Evolutionary conservation across 2,113 vertebrate genomes (phyloP), one percentile per base, ranked within the genome.

Genomic region (Diphyllodes magnificus): DNA sequence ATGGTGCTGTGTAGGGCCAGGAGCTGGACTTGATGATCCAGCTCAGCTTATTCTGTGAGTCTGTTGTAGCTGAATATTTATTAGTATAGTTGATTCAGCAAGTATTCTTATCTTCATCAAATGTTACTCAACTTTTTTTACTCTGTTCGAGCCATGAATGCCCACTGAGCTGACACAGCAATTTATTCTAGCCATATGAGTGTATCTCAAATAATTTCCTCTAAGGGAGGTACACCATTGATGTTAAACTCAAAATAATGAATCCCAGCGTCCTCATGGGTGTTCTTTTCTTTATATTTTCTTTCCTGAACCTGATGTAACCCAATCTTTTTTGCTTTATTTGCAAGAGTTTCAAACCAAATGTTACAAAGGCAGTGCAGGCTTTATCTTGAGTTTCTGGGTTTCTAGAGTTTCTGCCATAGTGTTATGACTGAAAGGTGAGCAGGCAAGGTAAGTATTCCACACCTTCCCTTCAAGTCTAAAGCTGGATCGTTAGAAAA

Each of bases 371-470:
- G 15, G 18, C 50, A 83, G 33, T 13, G 13, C 11, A 47, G 0
- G 0, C 7, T 2, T 7, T 33, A 28, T 28, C 25, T 40, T 40
- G 64, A 85, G 16, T 61, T 56, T 23, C 7, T 33, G 4, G 0
- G 1, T 56, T 63, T 24, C 18, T 54, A 24, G 30, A 89, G 7
- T 56, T 80, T 51, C 40, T 84, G 30, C 7, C 7, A 16, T 13
- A 40, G 11, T 27, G 23, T 50, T n/a, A 16, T 31, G 30, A 30
- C 10, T 57, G n/a, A 66, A 87, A 84, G 10, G 5, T n/a, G 25
- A 42, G 23, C 1, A 1, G 31, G 27, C 31, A 78, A 73, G 20
- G 6, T 28, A 10, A 54, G 8, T 6, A 35, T 83, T 60, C 8
- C 16, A 20, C 11, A 35, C 22, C 7, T 87, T 27, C 10, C 11